Base-by-base conservation (phyloP, 2,113 vertebrate species). In the Casuarius casuarius region DNA sequence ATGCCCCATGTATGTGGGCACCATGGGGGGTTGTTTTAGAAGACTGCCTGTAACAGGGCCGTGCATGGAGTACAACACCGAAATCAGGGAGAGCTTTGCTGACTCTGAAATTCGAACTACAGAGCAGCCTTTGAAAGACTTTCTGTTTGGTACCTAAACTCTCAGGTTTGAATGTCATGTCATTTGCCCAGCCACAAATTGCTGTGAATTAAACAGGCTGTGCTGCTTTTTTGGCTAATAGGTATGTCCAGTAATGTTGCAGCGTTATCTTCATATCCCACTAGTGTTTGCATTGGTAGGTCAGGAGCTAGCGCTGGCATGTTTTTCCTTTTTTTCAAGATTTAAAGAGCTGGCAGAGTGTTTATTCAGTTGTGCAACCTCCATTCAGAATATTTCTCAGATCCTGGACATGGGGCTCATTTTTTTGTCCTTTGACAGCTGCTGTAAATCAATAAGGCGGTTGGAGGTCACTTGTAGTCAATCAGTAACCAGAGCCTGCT, bases 391-490 rank as follows among this genome's bases (percentile, higher is more conserved):
- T 49, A n/a, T 29, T 94, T 70, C 91, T 89, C 88, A 70, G 83
- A 66, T 71, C 63, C 85, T 91, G 85, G 87, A 17, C 49, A 26
- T 29, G 44, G 44, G 42, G 33, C 84, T 91, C n/a, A 25, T 70
- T 81, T 96, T 96, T 83, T 72, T 62, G 78, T 89, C 81, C 94
- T 95, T 90, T 92, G 87, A 90, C 75, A 94, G 87, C 65, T 1
- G 4, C 84, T 90, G 89, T 88, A 84, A 96, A 96, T 91, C 95
- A 96, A 46, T 91, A 56, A 73, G 94, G 89, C 78, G 62, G 81
- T 29, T 90, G 94, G 94, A 96, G 95, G 96, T 96, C 93, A 93
- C 77, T 90, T 72, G 62, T 58, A 94, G 94, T 94, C 92, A 97
- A 92, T 97, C 78, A 96, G 92, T 95, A 97, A 97, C 89, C 48